phyloP scores from a whole-genome alignment of 1,140 invertebrate genomes.

The Ptiloglossa arizonensis region DNA sequence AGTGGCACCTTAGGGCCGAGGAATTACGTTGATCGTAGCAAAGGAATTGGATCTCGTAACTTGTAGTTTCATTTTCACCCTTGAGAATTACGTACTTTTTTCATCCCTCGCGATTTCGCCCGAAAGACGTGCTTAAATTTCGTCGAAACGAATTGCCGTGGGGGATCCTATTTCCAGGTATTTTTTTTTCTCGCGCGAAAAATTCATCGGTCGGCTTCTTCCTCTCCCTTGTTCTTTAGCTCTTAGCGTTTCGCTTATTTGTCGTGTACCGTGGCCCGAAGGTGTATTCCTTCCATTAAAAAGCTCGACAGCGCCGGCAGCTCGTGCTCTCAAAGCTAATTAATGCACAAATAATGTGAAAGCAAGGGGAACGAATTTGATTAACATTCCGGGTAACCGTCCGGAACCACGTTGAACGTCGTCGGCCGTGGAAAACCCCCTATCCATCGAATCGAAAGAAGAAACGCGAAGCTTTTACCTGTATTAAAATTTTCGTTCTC shows the following conservation, averaged over 20 bases:
- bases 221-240: neutral
- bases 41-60: neutral
- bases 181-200: neutral
- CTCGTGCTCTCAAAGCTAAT: constrained; percentile 31
- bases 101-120: neutral
- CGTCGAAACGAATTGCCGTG: constrained; percentile 14
- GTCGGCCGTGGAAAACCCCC: neutral
- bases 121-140: constrained; percentile 22
- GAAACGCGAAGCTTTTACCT: neutral
- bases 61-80: neutral
- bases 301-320: neutral
- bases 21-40: neutral
- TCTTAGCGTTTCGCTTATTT: neutral
- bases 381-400: constrained; percentile 24
- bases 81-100: neutral
- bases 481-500: neutral
- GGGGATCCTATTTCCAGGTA: neutral
- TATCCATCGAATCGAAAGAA: neutral
- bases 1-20: too few species aligned
- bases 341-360: constrained; percentile 30
- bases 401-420: neutral
- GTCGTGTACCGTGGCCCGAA: neutral
- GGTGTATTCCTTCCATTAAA: neutral
- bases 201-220: neutral
- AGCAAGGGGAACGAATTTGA: constrained; percentile 34